phyloP scores from a whole-genome alignment of 2,797 vertebrate species.

The Limnodromus scolopaceus region DNA sequence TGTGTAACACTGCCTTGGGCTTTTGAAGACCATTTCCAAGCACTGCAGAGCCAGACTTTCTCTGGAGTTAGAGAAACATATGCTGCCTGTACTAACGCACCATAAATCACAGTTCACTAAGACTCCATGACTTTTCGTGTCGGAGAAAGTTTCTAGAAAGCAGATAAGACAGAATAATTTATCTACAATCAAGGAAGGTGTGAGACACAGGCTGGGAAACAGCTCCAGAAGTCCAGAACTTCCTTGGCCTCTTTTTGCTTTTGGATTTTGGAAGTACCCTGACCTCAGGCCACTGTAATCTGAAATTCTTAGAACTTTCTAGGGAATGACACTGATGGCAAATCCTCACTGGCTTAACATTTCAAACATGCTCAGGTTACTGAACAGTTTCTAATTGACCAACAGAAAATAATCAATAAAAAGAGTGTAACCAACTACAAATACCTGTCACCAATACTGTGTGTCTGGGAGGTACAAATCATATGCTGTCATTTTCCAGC shows the following conservation, averaged over 20 bases:
- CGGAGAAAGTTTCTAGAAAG: not conserved
- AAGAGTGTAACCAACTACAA: not conserved
- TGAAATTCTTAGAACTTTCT: not conserved
- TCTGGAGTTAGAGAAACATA: not conserved
- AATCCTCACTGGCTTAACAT: not conserved
- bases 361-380: not conserved
- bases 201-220: not conserved
- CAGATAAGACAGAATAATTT: constrained; percentile 12
- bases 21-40: not conserved
- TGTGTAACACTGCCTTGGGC: not conserved
- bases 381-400: not conserved
- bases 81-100: not conserved
- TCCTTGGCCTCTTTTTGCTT: not conserved
- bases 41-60: not conserved
- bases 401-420: not conserved
- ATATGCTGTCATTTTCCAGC: not conserved
- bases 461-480: not conserved
- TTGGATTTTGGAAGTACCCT: not conserved
- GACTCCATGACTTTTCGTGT: not conserved
- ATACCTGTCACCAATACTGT: not conserved
- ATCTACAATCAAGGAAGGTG: not conserved
- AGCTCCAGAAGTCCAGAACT: not conserved
- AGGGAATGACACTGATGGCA: not conserved
- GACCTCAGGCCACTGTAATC: not conserved
- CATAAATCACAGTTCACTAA: not conserved